A percentile compares a stretch with the other conserved stretches of the same genome.
phyloP scores from a whole-genome alignment of 2,113 vertebrate genomes.

The Semnopithecus entellus region DNA sequence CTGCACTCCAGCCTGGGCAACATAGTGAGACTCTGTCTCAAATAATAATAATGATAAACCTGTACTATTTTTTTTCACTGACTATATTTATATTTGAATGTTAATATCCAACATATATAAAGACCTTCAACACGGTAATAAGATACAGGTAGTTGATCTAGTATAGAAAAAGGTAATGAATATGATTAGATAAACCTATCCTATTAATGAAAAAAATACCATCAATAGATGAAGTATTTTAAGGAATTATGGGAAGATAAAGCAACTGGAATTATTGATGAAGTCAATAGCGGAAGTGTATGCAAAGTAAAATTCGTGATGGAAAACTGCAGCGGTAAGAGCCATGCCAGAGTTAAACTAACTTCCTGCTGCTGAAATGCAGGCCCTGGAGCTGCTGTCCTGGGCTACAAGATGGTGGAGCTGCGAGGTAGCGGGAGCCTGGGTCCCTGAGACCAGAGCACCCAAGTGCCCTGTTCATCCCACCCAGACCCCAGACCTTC shows the following conservation, averaged over 20 bases:
- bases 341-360: neutral
- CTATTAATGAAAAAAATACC: neutral
- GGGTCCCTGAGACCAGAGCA: neutral
- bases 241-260: neutral
- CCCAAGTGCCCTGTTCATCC: accelerated
- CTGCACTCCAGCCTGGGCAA: neutral
- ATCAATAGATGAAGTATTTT: neutral
- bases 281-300: neutral
- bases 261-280: neutral
- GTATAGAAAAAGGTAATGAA: too few species aligned
- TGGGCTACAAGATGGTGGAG: too few species aligned
- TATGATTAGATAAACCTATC: neutral
- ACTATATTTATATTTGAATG: too few species aligned
- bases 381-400: neutral
- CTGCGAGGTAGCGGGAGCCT: neutral
- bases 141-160: too few species aligned
- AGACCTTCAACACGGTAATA: too few species aligned
- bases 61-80: neutral
- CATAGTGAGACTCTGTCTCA: too few species aligned
- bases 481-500: neutral
- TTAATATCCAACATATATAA: too few species aligned
- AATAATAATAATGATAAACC: too few species aligned
- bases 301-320: neutral
- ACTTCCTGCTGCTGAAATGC: neutral
- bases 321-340: neutral